phyloP scores from a whole-genome alignment of 92 coral and sea anemone genomes.

The Zoanthus sansibaricus region DNA sequence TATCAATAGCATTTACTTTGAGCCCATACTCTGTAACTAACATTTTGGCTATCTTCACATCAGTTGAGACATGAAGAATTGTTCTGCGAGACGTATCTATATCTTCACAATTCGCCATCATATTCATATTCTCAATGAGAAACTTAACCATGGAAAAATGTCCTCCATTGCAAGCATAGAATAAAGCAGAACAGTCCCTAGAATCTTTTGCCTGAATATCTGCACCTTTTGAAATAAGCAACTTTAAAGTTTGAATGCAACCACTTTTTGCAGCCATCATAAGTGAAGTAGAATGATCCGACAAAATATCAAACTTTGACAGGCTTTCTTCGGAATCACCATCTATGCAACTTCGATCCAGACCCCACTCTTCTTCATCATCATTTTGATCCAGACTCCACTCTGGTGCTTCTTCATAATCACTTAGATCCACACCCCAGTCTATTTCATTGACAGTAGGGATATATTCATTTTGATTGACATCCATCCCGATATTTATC shows the following conservation, averaged over 20 bases:
- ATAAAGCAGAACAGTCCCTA: slow-evolving; percentile 5
- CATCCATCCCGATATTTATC: slow-evolving; percentile 19
- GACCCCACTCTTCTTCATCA: background rate
- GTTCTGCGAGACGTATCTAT: background rate
- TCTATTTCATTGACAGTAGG: background rate
- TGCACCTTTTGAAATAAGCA: slow-evolving; percentile 32
- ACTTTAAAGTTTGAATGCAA: background rate
- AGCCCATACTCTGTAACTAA: slow-evolving; percentile 5
- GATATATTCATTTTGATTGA: background rate
- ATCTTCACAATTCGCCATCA: background rate
- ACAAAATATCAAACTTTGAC: background rate
- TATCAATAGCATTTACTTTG: background rate
- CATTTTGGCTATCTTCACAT: background rate
- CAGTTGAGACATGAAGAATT: background rate
- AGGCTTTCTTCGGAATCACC: background rate
- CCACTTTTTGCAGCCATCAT: slow-evolving; percentile 31
- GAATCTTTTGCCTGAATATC: background rate
- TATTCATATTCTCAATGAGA: background rate
- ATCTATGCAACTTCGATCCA: background rate
- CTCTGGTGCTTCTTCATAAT: no score
- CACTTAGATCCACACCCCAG: no score
- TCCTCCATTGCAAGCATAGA: slow-evolving; percentile 41
- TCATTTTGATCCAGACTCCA: no score
- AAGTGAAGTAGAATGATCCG: background rate
- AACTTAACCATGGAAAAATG: background rate